phyloP scores from a whole-genome alignment of 2,888 invertebrate species.

The Thera britannica region DNA sequence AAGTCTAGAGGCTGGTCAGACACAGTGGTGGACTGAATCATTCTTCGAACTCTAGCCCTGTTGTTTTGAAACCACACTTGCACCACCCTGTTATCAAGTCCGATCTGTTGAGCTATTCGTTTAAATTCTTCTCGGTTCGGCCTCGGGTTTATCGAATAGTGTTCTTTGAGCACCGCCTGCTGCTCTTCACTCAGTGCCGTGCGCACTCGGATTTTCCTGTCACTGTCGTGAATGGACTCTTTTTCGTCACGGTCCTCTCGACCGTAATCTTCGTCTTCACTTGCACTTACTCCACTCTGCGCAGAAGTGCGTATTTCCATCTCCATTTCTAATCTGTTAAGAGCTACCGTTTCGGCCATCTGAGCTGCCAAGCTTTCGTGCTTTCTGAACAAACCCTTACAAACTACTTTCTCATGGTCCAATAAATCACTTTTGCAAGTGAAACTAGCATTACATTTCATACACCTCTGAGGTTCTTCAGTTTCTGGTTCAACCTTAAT shows the following conservation, averaged over 20 bases:
- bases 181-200: conserved; percentile 98
- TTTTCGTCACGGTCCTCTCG: conserved; percentile 82
- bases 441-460: conserved; percentile 85
- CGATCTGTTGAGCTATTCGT: conserved; percentile 92
- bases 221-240: conserved; percentile 85
- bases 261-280: conserved; percentile 86
- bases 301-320: conserved; percentile 80
- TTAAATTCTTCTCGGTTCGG: conserved; percentile 97
- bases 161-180: conserved; percentile 93
- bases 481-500: conserved; percentile 74
- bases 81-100: conserved; percentile 91
- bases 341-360: conserved; percentile 87
- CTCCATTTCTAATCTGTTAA: conserved; percentile 80
- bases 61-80: conserved; percentile 99
- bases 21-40: conserved; percentile 72
- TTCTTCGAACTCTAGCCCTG: conserved; percentile 93
- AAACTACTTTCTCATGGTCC: conserved; percentile 89
- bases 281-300: conserved; percentile 83
- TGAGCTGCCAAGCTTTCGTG: conserved; percentile 92
- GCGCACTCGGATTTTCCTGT: conserved; percentile 94
- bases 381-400: conserved; percentile 84
- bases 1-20: conserved; percentile 95
- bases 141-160: conserved; percentile 95
- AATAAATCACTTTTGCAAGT: conserved; percentile 85
- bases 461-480: conserved; percentile 79